phyloP scores from a whole-genome alignment of 2,113 vertebrate species.

The Morone saxatilis region DNA sequence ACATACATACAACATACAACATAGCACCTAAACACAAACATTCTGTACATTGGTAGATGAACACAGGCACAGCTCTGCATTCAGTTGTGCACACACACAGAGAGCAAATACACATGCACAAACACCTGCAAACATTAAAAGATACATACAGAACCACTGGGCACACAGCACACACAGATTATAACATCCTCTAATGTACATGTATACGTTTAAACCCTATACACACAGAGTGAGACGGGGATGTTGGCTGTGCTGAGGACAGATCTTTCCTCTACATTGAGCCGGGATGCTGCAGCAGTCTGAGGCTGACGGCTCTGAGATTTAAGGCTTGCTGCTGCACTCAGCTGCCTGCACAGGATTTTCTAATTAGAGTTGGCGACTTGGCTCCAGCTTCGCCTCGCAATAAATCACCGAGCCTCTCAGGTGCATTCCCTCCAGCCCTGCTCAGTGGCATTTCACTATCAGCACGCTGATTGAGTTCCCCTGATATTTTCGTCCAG shows the following conservation, averaged over 20 bases:
- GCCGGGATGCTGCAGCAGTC: conserved; percentile 71
- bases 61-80: not conserved
- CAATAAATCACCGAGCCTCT: conserved; percentile 86
- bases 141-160: not conserved
- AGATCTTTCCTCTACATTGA: conserved; percentile 38
- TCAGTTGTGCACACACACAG: not conserved
- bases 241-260: not conserved
- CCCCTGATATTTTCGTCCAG: conserved; percentile 70
- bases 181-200: not conserved
- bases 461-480: conserved; percentile 81
- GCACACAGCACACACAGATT: not conserved
- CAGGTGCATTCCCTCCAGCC: conserved; percentile 79
- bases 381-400: conserved; percentile 78
- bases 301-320: conserved; percentile 70
- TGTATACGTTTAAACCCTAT: not conserved
- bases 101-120: not conserved
- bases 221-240: not conserved
- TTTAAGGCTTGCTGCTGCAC: conserved; percentile 81
- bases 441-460: conserved; percentile 79
- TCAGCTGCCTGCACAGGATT: conserved; percentile 83
- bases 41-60: too few species aligned
- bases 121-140: not conserved
- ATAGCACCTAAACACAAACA: too few species aligned
- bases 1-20: too few species aligned
- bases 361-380: conserved; percentile 87